Evolutionary conservation across 2,113 vertebrate genomes (phyloP), one percentile per base, ranked within the genome.

Genomic region (Tupaia tana): DNA sequence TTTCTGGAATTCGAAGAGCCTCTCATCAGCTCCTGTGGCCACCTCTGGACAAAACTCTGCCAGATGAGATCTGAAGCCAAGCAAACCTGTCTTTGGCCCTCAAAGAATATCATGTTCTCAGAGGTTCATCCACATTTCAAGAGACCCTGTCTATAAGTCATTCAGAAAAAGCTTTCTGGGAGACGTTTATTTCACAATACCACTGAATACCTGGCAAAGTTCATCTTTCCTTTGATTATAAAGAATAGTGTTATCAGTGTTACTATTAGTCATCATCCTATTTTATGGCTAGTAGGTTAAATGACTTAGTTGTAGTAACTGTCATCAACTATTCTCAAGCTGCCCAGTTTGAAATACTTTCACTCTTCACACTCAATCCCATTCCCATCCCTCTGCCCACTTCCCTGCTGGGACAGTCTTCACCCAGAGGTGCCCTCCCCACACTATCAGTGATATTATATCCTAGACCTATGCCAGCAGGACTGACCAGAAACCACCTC

Each of bases 261-360:
- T 54, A 58, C 2, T 58, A 75, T 78, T 93, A 73, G 84, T 89
- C 13, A 74, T 34, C 71, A 64, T 80, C 58, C 25, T 78, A 13
- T 81, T 96, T 91, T 71, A 70, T 89, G 69, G 67, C 20, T 71
- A 43, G 63, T 66, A 80, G 52, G 1, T 90, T 90, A 59, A 78
- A 73, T 70, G 58, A 56, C 20, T 80, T 90, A 84, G 34, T 84
- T 81, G 75, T 88, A 78, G 73, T 81, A 88, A 94, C 59, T 83
- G 13, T 64, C 52, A 70, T 69, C 29, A 71, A 94, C 16, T 88
- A 85, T 88, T 95, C 66, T 85, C 78, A 86, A 95, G 19, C 20
- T 63, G 16, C 78, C 61, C 59, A 61, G 63, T 92, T 92, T 90
- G 82, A 90, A 90, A 94, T 79, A 52, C 3, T 92, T 96, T 94